These are phyloP conservation scores for Zaprionus bogoriensis DNA, from an alignment of 2,888 invertebrate species.

Conservation along the genomic window DNA sequence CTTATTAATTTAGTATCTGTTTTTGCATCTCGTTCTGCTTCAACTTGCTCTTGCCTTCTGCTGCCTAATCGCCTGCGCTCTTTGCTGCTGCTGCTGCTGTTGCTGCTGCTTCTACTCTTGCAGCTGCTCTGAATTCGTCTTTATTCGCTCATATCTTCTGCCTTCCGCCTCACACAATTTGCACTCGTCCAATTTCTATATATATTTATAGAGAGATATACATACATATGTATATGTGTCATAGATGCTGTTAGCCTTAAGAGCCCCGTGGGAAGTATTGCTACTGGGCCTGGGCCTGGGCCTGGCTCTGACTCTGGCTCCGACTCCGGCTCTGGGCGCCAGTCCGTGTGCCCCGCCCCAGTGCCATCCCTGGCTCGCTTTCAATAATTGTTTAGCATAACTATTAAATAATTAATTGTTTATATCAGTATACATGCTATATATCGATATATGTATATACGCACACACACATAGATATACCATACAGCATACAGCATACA, in stretches of 20 bases:
- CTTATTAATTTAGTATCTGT: constrained; percentile 67
- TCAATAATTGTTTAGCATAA: constrained; percentile 69
- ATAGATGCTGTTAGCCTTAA: constrained; percentile 20
- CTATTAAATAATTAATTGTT: constrained; percentile 64
- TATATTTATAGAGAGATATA: constrained; percentile 19
- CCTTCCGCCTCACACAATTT: constrained; percentile 3
- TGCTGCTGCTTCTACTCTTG: not conserved
- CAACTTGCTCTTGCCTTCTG: not conserved
- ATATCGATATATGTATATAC: constrained; percentile 25
- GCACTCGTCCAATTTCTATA: constrained; percentile 26
- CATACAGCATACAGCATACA: constrained; percentile 38
- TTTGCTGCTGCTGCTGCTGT: not conserved
- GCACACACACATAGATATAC: constrained; percentile 21
- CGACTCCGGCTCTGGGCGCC: constrained; percentile 37
- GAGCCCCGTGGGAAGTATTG: constrained; percentile 34
- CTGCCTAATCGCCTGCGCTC: constrained; percentile 14
- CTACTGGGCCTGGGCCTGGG: constrained; percentile 7
- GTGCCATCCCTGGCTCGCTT: constrained; percentile 29
- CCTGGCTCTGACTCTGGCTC: too few species aligned
- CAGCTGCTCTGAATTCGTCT: too few species aligned
- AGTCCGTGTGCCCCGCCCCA: too few species aligned
- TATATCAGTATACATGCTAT: constrained; percentile 40
- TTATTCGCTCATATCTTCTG: too few species aligned
- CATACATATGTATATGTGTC: constrained; percentile 24
- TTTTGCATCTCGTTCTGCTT: constrained; percentile 19